Conservation (phyloP, 2,797 vertebrate genomes). For the Hozukius guyotensis region DNA sequence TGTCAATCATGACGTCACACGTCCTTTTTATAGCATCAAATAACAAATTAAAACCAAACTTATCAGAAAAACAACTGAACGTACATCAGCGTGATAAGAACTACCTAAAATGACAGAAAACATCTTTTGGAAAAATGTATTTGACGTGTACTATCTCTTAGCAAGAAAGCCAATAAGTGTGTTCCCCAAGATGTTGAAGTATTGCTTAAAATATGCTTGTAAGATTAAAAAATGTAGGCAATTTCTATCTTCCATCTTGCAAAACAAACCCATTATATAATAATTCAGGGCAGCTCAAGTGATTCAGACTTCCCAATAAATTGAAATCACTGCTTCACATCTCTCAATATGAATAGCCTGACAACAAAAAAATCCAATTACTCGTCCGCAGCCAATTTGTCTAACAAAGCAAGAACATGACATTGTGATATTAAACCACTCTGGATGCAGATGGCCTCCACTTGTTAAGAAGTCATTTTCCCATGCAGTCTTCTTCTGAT, state of each 20-base stretch:
- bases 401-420: conserved; percentile 29
- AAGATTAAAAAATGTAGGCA: not conserved
- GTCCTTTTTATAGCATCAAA: too few species aligned
- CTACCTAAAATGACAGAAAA: too few species aligned
- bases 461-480: conserved; percentile 51
- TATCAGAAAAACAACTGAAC: too few species aligned
- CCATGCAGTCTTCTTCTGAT: conserved; percentile 14
- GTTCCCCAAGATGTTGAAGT: not conserved
- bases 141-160: not conserved
- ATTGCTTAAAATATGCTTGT: not conserved
- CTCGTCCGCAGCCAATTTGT: conserved; percentile 34
- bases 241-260: not conserved
- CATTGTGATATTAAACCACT: conserved; percentile 38
- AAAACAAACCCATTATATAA: conserved; percentile 27
- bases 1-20: too few species aligned
- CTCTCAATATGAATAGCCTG: conserved; percentile 21
- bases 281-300: conserved; percentile 5
- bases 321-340: conserved; percentile 21
- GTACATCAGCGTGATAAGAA: too few species aligned
- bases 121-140: too few species aligned
- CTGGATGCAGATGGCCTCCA: conserved; percentile 35
- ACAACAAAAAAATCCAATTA: conserved; percentile 61
- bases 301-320: conserved; percentile 15
- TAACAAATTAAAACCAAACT: too few species aligned
- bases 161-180: not conserved